A percentile compares a stretch with the other conserved stretches of the same genome.
Conservation (phyloP, 1,140 invertebrate species). For the Temnothorax nylanderi region DNA sequence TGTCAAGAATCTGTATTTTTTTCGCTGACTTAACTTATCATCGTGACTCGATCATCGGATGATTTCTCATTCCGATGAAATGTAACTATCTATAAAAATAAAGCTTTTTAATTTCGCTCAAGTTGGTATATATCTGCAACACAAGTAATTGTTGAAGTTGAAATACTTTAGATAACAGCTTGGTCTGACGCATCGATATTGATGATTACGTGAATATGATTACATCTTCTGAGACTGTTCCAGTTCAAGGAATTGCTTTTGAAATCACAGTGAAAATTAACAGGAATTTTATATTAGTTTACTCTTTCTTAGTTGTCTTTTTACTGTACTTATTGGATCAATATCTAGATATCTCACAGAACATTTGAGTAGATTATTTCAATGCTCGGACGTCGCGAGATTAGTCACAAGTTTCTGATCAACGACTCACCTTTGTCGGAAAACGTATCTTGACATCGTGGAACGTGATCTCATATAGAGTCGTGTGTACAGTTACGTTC, state of each 20-base stretch:
- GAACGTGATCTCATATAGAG: conserved; percentile 18
- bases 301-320: neutral
- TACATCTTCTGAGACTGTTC: neutral
- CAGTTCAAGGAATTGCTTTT: neutral
- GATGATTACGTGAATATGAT: conserved; percentile 25
- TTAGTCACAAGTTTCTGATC: neutral
- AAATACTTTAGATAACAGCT: conserved; percentile 43
- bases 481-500: conserved; percentile 22
- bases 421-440: conserved; percentile 2
- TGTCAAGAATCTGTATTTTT: neutral
- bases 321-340: neutral
- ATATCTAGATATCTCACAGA: neutral
- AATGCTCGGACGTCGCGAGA: neutral
- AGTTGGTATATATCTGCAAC: conserved; percentile 22
- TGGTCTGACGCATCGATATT: conserved; percentile 1
- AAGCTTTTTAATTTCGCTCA: conserved; percentile 13
- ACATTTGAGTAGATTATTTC: neutral
- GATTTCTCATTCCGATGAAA: conserved; percentile 27
- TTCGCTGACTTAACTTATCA: neutral
- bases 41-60: neutral
- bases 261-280: neutral
- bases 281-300: neutral
- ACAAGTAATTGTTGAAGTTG: conserved; percentile 28
- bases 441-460: neutral
- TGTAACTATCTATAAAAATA: neutral